Conservation (phyloP, 1,140 invertebrate species). For the Listronotus oregonensis region DNA sequence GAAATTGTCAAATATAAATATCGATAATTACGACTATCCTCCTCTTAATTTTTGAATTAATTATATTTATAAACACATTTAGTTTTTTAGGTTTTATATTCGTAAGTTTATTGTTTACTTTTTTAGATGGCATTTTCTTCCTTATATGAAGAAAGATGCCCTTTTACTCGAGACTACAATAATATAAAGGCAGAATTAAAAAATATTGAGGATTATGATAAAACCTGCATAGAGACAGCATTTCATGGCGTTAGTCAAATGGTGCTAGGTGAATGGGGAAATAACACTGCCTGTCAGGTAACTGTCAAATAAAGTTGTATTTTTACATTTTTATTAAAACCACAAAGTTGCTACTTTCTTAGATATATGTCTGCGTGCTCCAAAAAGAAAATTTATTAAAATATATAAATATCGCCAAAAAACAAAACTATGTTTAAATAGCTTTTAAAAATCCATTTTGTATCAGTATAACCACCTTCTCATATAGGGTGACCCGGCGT, state of each 20-base stretch:
- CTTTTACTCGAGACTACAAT: constrained; percentile 87
- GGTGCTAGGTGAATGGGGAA: constrained; percentile 84
- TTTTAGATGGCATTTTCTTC: constrained; percentile 55
- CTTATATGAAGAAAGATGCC: constrained; percentile 66
- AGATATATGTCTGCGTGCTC: too few relatives aligned
- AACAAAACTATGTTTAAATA: too few relatives aligned
- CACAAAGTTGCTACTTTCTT: too few relatives aligned
- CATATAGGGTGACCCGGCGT: too few relatives aligned
- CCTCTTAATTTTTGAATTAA: neutral
- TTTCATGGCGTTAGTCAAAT: constrained; percentile 76
- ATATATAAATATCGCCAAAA: too few relatives aligned
- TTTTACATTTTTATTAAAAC: too few relatives aligned
- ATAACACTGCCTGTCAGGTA: constrained; percentile 78
- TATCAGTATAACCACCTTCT: too few relatives aligned
- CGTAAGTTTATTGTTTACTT: constrained; percentile 11
- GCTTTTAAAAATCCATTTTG: too few relatives aligned
- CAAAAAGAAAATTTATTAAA: too few relatives aligned
- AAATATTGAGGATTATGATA: constrained; percentile 79
- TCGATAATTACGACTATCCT: too few relatives aligned
- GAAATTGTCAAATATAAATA: too few relatives aligned
- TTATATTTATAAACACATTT: neutral
- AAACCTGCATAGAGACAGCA: constrained; percentile 80
- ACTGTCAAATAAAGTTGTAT: constrained; percentile 23
- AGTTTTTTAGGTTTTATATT: constrained; percentile 4
- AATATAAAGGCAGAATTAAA: constrained; percentile 73